Base-by-base conservation (phyloP, 2,888 invertebrate genomes). In the Chloroclysta siterata region DNA sequence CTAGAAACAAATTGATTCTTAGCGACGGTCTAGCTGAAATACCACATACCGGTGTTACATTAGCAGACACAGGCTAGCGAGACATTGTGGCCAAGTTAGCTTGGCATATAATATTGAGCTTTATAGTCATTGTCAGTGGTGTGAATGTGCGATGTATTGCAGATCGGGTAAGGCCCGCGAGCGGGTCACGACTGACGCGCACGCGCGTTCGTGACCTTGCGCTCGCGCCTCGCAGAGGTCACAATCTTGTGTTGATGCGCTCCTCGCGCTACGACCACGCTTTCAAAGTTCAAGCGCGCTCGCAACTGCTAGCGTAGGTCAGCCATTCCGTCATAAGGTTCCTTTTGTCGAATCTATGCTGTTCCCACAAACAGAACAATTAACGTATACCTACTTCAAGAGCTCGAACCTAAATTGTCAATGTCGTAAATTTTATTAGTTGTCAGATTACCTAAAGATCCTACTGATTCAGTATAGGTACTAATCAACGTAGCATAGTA, bases 161-260 rank as follows among this genome's bases (percentile, higher is more conserved):
- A 69, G 80, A 80, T 73, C 79, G 61, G 68, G 74, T 67, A 66
- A 78, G 78, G 88, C 87, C 83, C 88, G 86, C 85, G 90, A 89
- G 84, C 93, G 90, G 92, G 93, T 93, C 93, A 92, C 93, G 91
- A 92, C 85, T 85, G 82, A 83, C 80, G 83, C 85, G 90, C 90
- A 91, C 91, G 92, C 91, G 91, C 89, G 92, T 87, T 92, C 92
- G 89, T 93, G 93, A 93, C 93, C 93, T 93, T 93, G 93, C 85
- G 88, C 87, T 88, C 85, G 88, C 88, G 87, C 88, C 80, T 84
- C 80, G 76, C 86, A 87, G 90, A 92, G 90, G 91, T 90, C 90
- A 86, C 85, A 85, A 83, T 87, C 81, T 85, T 83, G 86, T 84
- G 87, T 82, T 86, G 90, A 89, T 89, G 90, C 88, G 86, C 85